Evolutionary conservation across 2,888 invertebrate genomes (phyloP), one percentile per base, ranked within the genome.

Genomic region (Eupithecia subumbrata): DNA sequence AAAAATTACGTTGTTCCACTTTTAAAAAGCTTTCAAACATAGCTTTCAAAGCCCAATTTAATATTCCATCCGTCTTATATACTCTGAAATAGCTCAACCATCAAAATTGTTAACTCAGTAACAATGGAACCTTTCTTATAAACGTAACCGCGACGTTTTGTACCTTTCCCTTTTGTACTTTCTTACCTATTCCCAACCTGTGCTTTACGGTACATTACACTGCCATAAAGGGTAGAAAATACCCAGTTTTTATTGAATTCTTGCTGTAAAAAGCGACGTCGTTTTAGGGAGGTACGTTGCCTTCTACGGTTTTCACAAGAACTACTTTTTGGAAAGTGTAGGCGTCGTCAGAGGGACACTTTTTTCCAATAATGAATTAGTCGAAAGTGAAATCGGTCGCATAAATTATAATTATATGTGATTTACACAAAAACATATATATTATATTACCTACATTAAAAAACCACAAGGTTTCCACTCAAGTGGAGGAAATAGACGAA

Each of bases 171-270:
- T 70, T 80, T 81, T 79, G 74, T 80, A 76, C 69, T 80, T 75
- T 77, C 75, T 78, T 73, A 75, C 78, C 76, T 77, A 75, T 77
- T 77, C 79, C 74, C 78, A 77, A 80, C 80, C 81, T 79, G 81
- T 80, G 79, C 78, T 81, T 82, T 74, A 78, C 81, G 81, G 69
- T 78, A 82, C 83, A 83, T 83, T 83, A 81, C 76, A 79, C 78
- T 75, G 76, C 71, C 75, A 82, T 79, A 83, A 82, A 83, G 76
- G 60, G 73, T 64, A 74, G 79, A 56, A 56, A 56, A 80, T 79
- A 78, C 76, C 78, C 69, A 72, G 72, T 68, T 76, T 73, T 80
- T 81, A 82, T 80, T 81, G 80, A 80, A 75, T 74, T 71, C 78
- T 76, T 74, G 72, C 74, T 69, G 69, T 73, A 68, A 75, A 74